A percentile compares a stretch with the other conserved stretches of the same genome.
These are phyloP conservation scores for Hyperopisus bebe DNA, from an alignment of 2,113 vertebrate genomes.

Conservation along the genomic window DNA sequence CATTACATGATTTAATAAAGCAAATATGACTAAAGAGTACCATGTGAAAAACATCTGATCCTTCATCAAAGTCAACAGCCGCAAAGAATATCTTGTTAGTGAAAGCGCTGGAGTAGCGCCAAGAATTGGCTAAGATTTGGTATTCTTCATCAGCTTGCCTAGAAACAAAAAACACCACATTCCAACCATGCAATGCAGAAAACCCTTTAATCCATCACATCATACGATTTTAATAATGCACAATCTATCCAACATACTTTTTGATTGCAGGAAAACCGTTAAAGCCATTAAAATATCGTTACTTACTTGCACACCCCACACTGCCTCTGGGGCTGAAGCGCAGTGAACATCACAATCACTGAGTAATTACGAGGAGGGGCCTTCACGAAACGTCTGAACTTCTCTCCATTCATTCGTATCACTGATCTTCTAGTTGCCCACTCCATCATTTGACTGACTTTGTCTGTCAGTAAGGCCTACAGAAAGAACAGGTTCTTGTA, in stretches of 20 bases:
- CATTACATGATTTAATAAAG: not conserved
- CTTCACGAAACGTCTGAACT: constrained; percentile 89
- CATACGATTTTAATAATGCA: not conserved
- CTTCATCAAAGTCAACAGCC: constrained; percentile 93
- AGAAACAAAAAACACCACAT: constrained; percentile 13
- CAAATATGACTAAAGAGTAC: constrained; percentile 52
- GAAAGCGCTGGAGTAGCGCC: constrained; percentile 91
- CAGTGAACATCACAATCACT: constrained; percentile 93
- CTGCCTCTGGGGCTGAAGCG: constrained; percentile 89
- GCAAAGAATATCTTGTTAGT: constrained; percentile 95
- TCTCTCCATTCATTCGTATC: constrained; percentile 91
- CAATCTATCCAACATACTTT: not conserved
- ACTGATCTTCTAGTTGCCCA: constrained; percentile 86
- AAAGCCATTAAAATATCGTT: not conserved
- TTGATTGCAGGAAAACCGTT: not conserved
- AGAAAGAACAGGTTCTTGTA: not conserved
- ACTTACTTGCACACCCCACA: constrained; percentile 89
- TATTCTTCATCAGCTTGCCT: constrained; percentile 98
- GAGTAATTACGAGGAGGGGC: constrained; percentile 94
- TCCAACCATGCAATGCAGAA: not conserved
- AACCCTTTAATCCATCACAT: not conserved
- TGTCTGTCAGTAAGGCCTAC: constrained; percentile 89
- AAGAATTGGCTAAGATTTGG: constrained; percentile 95
- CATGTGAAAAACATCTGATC: constrained; percentile 96
- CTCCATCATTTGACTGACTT: constrained; percentile 90